Conservation (phyloP, 2,797 vertebrate genomes). For the Phoeniculus purpureus region DNA sequence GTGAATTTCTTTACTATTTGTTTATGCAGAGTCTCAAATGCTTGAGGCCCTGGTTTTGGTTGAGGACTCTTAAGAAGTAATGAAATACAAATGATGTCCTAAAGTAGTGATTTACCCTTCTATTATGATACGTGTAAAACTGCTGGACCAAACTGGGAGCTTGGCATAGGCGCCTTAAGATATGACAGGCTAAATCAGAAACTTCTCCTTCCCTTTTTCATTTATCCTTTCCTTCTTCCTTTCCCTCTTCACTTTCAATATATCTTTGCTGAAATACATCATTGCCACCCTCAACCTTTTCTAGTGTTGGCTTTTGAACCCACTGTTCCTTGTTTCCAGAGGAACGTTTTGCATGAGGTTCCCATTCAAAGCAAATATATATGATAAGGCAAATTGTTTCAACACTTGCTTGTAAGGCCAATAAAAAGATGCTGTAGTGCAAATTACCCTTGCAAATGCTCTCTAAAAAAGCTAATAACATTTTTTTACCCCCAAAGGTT, state of each 20-base stretch:
- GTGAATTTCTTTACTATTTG: not conserved
- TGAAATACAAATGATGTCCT: constrained; percentile 24
- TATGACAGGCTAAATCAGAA: constrained; percentile 36
- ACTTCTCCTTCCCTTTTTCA: constrained; percentile 41
- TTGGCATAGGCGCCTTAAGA: constrained; percentile 50
- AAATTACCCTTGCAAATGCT: constrained; percentile 74
- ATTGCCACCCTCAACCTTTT: not conserved
- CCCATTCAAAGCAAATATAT: constrained; percentile 47
- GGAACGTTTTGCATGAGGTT: constrained; percentile 28
- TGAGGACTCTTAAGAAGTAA: not conserved
- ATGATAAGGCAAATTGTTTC: constrained; percentile 49
- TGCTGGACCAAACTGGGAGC: constrained; percentile 31
- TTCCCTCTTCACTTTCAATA: not conserved
- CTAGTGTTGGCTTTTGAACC: not conserved
- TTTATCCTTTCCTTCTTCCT: constrained; percentile 23
- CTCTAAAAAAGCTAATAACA: constrained; percentile 62
- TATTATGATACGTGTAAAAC: constrained; percentile 58
- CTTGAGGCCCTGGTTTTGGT: not conserved
- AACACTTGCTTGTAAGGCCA: constrained; percentile 44
- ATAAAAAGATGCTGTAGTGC: constrained; percentile 56
- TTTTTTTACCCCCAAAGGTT: constrained; percentile 47
- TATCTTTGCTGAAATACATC: constrained; percentile 20
- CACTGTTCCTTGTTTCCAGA: constrained; percentile 33
- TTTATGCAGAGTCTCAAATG: not conserved
- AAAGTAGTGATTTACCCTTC: constrained; percentile 1